Conservation (phyloP, 2,797 vertebrate species). For the Gymnocypris eckloni region DNA sequence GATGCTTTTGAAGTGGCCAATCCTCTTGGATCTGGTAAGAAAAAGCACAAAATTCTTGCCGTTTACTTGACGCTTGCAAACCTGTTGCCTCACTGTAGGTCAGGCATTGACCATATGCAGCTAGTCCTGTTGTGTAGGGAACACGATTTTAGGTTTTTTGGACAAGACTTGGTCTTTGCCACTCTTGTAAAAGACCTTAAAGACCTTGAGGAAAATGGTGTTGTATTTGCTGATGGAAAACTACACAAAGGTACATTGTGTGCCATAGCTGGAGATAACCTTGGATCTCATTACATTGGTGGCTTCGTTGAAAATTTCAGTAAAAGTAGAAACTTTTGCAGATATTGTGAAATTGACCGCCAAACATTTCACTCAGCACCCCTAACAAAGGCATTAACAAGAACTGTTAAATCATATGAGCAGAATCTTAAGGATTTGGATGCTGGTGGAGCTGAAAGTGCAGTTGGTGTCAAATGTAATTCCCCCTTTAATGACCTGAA, state of each 20-base stretch:
- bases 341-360: background rate
- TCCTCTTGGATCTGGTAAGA: background rate
- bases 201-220: background rate
- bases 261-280: background rate
- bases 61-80: background rate
- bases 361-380: no score
- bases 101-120: background rate
- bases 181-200: no score
- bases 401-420: background rate
- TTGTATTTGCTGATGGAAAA: background rate
- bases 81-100: no score
- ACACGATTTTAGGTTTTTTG: background rate
- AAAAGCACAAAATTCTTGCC: background rate
- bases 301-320: background rate
- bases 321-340: background rate
- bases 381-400: no score
- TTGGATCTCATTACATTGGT: background rate
- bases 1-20: background rate
- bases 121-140: background rate
- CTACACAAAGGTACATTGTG: background rate
- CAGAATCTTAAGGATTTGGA: background rate
- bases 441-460: background rate
- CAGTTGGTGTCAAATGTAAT: background rate
- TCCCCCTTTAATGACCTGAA: background rate
- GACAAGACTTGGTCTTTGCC: background rate